phyloP scores from a whole-genome alignment of 2,888 invertebrate genomes.

The Galerucella pusilla region DNA sequence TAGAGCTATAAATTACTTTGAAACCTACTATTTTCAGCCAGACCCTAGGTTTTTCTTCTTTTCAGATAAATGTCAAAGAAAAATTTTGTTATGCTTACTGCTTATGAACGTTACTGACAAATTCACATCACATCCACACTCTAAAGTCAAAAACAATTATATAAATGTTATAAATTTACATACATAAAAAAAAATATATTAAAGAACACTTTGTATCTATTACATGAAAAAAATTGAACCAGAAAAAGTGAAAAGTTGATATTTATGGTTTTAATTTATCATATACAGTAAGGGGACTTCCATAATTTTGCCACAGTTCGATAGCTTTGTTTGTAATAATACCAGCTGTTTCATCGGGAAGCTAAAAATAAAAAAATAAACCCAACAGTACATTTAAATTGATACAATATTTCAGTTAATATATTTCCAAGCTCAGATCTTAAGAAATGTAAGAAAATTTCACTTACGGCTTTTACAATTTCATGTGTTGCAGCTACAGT shows the following conservation, averaged over 20 bases:
- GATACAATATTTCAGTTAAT: too few relatives aligned
- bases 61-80: too few relatives aligned
- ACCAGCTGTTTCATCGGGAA: constrained; percentile 83
- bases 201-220: background rate
- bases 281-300: constrained; percentile 67
- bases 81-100: too few relatives aligned
- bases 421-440: too few relatives aligned
- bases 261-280: constrained; percentile 60
- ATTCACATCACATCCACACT: too few relatives aligned
- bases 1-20: too few relatives aligned
- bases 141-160: background rate
- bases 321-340: constrained; percentile 87
- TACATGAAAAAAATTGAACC: background rate
- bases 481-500: constrained; percentile 6
- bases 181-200: background rate
- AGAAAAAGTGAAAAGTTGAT: background rate
- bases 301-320: constrained; percentile 87
- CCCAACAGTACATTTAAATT: background rate
- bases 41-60: too few relatives aligned
- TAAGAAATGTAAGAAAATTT: background rate
- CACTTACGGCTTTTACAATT: background rate
- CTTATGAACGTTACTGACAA: too few relatives aligned
- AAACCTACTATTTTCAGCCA: too few relatives aligned
- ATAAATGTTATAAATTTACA: too few relatives aligned
- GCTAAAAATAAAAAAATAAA: constrained; percentile 66